These are phyloP conservation scores for Gymnocephalus cernua DNA, from an alignment of 2,113 vertebrate genomes.

Conservation along the genomic window DNA sequence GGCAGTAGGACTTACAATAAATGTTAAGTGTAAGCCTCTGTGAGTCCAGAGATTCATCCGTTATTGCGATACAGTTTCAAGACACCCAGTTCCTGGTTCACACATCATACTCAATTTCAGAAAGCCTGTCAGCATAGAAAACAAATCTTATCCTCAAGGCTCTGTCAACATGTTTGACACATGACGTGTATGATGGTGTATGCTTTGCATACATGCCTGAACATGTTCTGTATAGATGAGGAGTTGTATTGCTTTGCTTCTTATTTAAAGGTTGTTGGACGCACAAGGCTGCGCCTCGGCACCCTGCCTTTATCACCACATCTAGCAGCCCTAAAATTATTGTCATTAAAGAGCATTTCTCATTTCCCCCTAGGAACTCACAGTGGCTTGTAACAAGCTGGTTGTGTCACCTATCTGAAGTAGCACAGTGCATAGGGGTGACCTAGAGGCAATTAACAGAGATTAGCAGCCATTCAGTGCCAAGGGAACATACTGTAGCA, in stretches of 20 bases:
- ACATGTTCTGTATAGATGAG: not conserved
- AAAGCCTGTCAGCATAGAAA: not conserved
- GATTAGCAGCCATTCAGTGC: conserved; percentile 27
- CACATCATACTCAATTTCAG: conserved; percentile 8
- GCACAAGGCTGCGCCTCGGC: conserved; percentile 29
- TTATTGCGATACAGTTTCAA: not conserved
- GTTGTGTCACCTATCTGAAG: conserved; percentile 18
- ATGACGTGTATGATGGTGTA: not conserved
- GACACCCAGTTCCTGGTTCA: conserved; percentile 9
- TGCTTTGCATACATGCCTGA: conserved; percentile 1
- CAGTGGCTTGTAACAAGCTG: conserved; percentile 8
- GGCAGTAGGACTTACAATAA: not conserved
- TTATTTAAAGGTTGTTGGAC: conserved; percentile 7
- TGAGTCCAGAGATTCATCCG: not conserved
- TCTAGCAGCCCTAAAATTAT: conserved; percentile 6
- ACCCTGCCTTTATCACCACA: conserved; percentile 34
- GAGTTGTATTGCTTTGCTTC: not conserved
- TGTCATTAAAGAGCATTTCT: conserved; percentile 26
- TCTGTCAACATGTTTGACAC: not conserved
- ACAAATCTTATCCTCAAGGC: conserved; percentile 9
- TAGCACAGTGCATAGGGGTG: conserved; percentile 17
- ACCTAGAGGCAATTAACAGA: conserved; percentile 52
- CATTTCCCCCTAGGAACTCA: not conserved
- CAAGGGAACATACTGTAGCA: conserved; percentile 27
- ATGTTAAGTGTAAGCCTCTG: not conserved